Evolutionary conservation across 2,888 invertebrate species (phyloP), one percentile per base, ranked within the genome.

Genomic region (Dorcus hopei): DNA sequence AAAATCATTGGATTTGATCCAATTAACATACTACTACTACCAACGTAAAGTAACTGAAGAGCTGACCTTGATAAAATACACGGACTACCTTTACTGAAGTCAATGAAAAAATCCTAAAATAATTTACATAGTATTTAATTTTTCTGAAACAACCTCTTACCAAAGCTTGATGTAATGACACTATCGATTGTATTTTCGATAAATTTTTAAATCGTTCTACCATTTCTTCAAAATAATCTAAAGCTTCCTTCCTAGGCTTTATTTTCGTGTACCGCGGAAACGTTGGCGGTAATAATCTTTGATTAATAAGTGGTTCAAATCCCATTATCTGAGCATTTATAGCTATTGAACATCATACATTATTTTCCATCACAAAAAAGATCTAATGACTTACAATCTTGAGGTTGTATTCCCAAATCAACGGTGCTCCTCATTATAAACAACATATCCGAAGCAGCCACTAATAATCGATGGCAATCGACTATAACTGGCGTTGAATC

Each of bases 181-280:
- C 85, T 70, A 88, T 86, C 38, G 87, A 86, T 3, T 90, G 89
- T 63, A 93, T 88, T 81, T 89, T 91, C 79, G 90, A 91, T 7
- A 94, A 90, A 68, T 86, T 86, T 72, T 91, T 87, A 52, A 95
- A 82, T 61, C 93, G 84, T 42, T 87, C 84, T n/a, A 95, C 83
- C 69, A 97, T 84, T 72, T 89, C 89, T 70, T 91, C 90, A 72
- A 93, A 86, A 76, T 93, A 93, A 64, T 84, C 83, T 61, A 95
- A 77, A 39, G 96, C 93, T 73, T 93, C 93, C 52, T 82, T 79
- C 65, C 89, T 81, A 48, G 89, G 88, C 68, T 91, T 91, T 71
- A 97, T 95, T 79, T 93, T 91, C 0, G 96, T 95, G 78, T 95
- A 97, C 16, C 98, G 87, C 0, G 98, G 98, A 82, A 98, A 99